Conservation (phyloP, 2,888 invertebrate genomes). For the Reticulitermes lucifugus region DNA sequence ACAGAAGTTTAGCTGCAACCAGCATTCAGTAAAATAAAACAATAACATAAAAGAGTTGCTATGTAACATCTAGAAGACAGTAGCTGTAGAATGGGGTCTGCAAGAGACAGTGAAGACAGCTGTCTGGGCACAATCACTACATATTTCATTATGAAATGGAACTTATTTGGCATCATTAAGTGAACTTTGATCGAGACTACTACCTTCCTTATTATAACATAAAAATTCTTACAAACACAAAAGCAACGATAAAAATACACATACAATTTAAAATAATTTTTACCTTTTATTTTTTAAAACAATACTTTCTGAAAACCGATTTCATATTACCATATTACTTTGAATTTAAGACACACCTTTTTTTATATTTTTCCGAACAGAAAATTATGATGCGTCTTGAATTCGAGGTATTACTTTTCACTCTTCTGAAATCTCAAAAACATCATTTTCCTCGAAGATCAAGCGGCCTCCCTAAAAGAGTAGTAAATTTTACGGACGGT, state of each 20-base stretch:
- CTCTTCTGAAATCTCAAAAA: no score
- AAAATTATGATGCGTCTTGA: no score
- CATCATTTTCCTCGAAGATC: no score
- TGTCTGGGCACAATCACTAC: not conserved
- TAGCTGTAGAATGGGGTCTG: not conserved
- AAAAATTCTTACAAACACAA: constrained; percentile 11
- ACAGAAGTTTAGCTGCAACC: not conserved
- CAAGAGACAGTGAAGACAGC: not conserved
- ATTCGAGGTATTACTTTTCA: no score
- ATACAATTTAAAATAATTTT: not conserved
- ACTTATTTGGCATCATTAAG: not conserved
- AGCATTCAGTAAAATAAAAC: not conserved
- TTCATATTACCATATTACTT: not conserved
- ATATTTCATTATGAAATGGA: not conserved
- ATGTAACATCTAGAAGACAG: not conserved
- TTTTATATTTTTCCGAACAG: no score
- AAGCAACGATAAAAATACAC: not conserved
- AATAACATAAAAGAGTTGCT: not conserved
- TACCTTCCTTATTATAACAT: not conserved
- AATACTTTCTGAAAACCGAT: not conserved
- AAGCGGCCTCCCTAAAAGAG: no score
- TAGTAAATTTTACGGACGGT: no score
- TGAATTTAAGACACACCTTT: no score
- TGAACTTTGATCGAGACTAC: not conserved
- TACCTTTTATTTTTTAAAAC: not conserved